Base-by-base conservation (phyloP, 2,888 invertebrate species). In the Antheraea yamamai region DNA sequence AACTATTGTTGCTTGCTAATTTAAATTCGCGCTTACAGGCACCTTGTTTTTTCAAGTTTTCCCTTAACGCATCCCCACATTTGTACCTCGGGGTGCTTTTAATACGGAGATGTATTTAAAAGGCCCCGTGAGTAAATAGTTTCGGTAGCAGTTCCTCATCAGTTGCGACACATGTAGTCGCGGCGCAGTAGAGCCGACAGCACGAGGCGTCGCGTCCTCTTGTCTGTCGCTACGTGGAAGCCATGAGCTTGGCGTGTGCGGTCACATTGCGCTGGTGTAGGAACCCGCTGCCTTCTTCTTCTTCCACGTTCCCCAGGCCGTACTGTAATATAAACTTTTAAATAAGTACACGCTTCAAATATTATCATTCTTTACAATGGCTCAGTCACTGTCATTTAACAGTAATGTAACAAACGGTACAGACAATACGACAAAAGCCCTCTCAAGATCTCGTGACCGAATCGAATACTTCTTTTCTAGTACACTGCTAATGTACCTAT, bases 241-340 rank as follows among this genome's bases (percentile, higher is more conserved):
- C 97, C 96, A 98, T 97, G 79, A 97, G 95, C 89, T 97, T 97
- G 76, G 97, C 97, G 77, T 97, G 97, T 78, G 97, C 97, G 66
- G 97, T 97, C 79, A 97, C 97, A 93, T 97, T 97, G 87, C 97
- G 97, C 88, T 97, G 97, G 91, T 97, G 97, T 87, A 97, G 97
- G 91, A 97, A 97, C 51, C 97, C 97, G 78, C 96, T 96, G 80
- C 96, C 95, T 79, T 97, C 97, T 72, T 95, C 93, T 74, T 94
- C 94, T 76, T 93, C 94, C 76, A 90, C 87, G 79, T 86, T 86
- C 79, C 91, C 88, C 47, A 95, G 87, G 0, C 95, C 95, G 81
- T 95, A 95, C 92, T 95, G 90, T 2, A 84, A 82, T 68, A 4
- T 47, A 73, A 66, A 73, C 75, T 76, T 20, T 73, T 47, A 12